A percentile compares a stretch with the other conserved stretches of the same genome.
Evolutionary conservation across 2,888 invertebrate species (phyloP).

Genomic region (Merodon equestris): DNA sequence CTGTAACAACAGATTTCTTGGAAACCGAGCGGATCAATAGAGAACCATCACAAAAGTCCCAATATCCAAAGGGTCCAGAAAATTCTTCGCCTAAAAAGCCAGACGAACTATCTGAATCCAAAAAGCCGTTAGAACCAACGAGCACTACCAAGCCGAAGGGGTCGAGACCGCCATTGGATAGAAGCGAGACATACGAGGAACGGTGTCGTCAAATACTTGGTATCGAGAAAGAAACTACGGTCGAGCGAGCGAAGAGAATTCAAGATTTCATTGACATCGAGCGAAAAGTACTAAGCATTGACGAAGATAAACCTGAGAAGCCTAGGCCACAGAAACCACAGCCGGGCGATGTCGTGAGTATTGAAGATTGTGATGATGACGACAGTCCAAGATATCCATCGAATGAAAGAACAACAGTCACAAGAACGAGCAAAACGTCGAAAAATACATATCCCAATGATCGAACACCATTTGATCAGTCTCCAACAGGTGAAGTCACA

Average conservation of each 20-base stretch:
- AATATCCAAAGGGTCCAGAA: neutral
- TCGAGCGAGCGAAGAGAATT: slow-evolving; percentile 48
- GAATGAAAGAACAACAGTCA: slow-evolving; percentile 11
- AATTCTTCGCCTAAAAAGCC: neutral
- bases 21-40: slow-evolving; percentile 35
- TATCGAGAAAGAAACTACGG: slow-evolving; percentile 78
- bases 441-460: neutral
- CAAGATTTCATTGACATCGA: slow-evolving; percentile 65
- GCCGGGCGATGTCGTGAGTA: slow-evolving; percentile 70
- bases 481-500: slow-evolving; percentile 6
- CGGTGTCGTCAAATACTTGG: slow-evolving; percentile 86
- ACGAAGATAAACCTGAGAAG: slow-evolving; percentile 9
- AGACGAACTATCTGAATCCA: neutral
- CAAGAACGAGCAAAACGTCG: neutral
- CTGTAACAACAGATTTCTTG: slow-evolving; percentile 40
- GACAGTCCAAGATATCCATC: slow-evolving; percentile 61
- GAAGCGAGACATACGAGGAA: slow-evolving; percentile 87
- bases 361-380: slow-evolving; percentile 76
- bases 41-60: neutral
- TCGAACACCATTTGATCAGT: slow-evolving; percentile 7
- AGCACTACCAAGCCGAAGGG: slow-evolving; percentile 38
- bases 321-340: slow-evolving; percentile 24
- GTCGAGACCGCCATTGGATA: slow-evolving; percentile 81
- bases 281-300: slow-evolving; percentile 14
- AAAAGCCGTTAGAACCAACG: neutral